Percentiles rank a stretch among this genome's conserved stretches.
These are phyloP conservation scores for Aphidius colemani DNA, from an alignment of 2,888 invertebrate genomes.

Conservation along the genomic window DNA sequence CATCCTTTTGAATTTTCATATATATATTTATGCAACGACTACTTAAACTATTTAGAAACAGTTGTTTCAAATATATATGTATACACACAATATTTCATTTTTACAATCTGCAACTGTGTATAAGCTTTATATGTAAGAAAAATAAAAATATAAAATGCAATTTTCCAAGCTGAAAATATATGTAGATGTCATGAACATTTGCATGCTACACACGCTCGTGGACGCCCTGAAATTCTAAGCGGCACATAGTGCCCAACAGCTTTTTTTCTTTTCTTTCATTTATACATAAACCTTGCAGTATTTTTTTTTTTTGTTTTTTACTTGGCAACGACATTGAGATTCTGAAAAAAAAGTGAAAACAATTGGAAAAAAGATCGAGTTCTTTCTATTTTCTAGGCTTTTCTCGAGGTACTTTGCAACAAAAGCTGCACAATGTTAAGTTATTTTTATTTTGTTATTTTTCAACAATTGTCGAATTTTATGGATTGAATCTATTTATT, in stretches of 20 bases:
- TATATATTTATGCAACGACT: no score
- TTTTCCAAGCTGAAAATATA: no score
- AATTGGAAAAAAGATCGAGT: slow-evolving; percentile 30
- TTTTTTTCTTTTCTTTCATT: slow-evolving; percentile 39
- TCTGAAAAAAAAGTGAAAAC: slow-evolving; percentile 47
- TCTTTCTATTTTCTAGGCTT: slow-evolving; percentile 31
- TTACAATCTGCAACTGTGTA: no score
- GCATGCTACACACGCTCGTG: slow-evolving; percentile 36
- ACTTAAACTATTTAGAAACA: no score
- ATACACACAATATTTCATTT: no score
- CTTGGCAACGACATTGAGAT: slow-evolving; percentile 41
- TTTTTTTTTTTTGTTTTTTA: slow-evolving; percentile 40
- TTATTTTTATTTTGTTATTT: not conserved
- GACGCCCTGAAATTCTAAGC: slow-evolving; percentile 34
- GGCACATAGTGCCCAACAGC: slow-evolving; percentile 38
- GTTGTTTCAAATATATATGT: no score
- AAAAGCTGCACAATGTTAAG: not conserved
- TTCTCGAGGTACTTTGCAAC: slow-evolving; percentile 23
- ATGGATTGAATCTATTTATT: not conserved
- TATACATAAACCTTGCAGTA: slow-evolving; percentile 3
- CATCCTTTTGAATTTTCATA: no score
- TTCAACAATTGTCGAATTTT: no score
- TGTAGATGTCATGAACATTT: slow-evolving; percentile 33
- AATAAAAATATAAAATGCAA: not conserved
- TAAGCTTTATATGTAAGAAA: not conserved